These are phyloP conservation scores for Tringa solitaria DNA, from an alignment of 2,113 vertebrate species.

Conservation along the genomic window DNA sequence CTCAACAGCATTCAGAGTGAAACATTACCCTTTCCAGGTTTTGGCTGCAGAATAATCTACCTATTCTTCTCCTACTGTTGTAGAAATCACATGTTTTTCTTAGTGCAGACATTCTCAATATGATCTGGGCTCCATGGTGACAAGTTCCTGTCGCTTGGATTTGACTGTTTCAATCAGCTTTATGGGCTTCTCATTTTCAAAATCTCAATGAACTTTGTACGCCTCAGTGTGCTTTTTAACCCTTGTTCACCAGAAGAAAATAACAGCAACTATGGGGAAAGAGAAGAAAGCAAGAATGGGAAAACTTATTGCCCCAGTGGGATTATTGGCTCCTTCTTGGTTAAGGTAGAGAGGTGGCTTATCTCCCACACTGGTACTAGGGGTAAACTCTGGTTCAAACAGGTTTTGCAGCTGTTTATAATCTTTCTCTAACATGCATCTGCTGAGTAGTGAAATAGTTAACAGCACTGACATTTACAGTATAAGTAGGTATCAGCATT, in stretches of 20 bases:
- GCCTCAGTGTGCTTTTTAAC: not conserved
- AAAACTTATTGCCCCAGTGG: not conserved
- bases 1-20: not conserved
- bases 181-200: not conserved
- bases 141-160: not conserved
- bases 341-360: not conserved
- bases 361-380: not conserved
- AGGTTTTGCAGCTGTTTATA: not conserved
- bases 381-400: not conserved
- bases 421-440: not conserved
- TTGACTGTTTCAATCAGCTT: not conserved
- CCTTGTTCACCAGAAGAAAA: not conserved
- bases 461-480: not conserved
- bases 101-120: not conserved
- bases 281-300: not conserved
- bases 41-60: not conserved
- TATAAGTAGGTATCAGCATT: not conserved
- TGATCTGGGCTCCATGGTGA: not conserved
- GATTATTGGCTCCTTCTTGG: not conserved
- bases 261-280: not conserved
- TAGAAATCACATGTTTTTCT: not conserved
- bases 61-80: not conserved
- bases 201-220: not conserved
- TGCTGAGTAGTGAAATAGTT: constrained; percentile 1
- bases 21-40: not conserved